Percentiles rank a stretch among this genome's conserved stretches.
phyloP scores from a whole-genome alignment of 2,888 invertebrate species.

The Urechis unicinctus region DNA sequence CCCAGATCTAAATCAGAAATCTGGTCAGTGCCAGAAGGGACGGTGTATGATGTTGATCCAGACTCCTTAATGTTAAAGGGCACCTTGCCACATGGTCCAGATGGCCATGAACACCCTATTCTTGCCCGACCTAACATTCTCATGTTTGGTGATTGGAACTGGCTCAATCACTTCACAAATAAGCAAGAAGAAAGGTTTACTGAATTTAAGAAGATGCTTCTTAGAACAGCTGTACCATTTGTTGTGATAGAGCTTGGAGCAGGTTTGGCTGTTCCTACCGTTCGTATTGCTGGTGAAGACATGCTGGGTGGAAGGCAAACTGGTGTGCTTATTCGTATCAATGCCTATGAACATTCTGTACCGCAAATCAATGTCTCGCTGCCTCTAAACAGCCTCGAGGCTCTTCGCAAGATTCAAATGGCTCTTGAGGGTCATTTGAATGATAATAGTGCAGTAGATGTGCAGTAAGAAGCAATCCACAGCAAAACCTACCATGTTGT shows the following conservation, averaged over 20 bases:
- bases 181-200: background rate
- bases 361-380: background rate
- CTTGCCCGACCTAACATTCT: slow-evolving; percentile 19
- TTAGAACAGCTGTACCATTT: background rate
- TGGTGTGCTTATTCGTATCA: background rate
- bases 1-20: background rate
- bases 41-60: slow-evolving; percentile 6
- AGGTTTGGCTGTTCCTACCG: slow-evolving; percentile 1
- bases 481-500: too few relatives aligned
- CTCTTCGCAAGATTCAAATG: too few relatives aligned
- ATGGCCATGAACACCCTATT: background rate
- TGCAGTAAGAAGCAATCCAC: too few relatives aligned
- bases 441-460: too few relatives aligned
- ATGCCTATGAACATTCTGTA: background rate
- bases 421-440: too few relatives aligned
- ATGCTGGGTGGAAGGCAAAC: background rate
- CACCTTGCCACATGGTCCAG: slow-evolving; percentile 16
- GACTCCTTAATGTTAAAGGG: slow-evolving; percentile 4
- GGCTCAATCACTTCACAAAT: background rate
- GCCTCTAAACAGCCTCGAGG: background rate
- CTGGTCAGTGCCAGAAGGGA: slow-evolving; percentile 15
- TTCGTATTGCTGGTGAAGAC: background rate
- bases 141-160: slow-evolving; percentile 18
- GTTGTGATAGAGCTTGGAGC: slow-evolving; percentile 1
- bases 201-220: background rate